Evolutionary conservation across 2,113 vertebrate species (phyloP).

Genomic region (Leucosticte australis): DNA sequence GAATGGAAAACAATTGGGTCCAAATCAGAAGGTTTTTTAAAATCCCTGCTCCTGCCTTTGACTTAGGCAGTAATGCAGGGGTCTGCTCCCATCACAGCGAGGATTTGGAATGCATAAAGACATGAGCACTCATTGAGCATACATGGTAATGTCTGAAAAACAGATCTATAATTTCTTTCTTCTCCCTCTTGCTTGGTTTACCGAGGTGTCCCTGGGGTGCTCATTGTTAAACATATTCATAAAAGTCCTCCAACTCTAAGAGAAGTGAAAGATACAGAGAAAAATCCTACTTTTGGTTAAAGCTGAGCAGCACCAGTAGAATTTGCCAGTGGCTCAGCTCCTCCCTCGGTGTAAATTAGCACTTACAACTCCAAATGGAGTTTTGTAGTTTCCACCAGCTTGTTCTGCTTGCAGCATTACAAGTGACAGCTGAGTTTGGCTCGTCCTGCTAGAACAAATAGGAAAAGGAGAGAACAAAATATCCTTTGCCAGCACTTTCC

Average conservation of each 20-base stretch:
- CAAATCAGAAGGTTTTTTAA: background rate
- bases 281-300: background rate
- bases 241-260: background rate
- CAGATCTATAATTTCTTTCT: conserved; percentile 58
- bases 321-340: background rate
- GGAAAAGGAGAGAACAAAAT: background rate
- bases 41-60: background rate
- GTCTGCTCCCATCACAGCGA: background rate
- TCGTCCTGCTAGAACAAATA: conserved; percentile 22
- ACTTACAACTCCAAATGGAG: background rate
- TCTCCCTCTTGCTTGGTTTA: conserved; percentile 50
- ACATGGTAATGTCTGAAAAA: conserved; percentile 21
- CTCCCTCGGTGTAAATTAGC: background rate
- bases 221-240: conserved; percentile 42
- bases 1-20: background rate
- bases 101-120: conserved; percentile 1
- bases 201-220: conserved; percentile 14
- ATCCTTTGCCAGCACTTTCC: conserved; percentile 4
- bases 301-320: background rate
- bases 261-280: background rate
- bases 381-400: background rate
- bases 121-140: background rate
- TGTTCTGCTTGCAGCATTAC: conserved; percentile 8
- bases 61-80: background rate
- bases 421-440: conserved; percentile 27